Base-by-base conservation (phyloP, 2,888 invertebrate genomes). In the Holacanthella duospinosa region DNA sequence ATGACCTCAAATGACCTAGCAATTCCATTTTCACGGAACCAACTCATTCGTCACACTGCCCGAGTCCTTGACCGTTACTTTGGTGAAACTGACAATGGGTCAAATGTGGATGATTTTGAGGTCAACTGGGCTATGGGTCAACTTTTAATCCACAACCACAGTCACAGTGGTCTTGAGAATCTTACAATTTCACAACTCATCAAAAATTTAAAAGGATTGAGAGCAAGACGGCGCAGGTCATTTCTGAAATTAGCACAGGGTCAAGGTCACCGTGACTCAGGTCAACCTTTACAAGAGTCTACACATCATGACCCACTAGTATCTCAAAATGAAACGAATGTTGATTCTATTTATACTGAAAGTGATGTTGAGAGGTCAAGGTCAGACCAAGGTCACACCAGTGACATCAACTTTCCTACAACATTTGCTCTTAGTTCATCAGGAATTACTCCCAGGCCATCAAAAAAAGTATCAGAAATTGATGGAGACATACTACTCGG, bases 401-500 rank as follows among this genome's bases (percentile, higher is more conserved):
- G 4, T 4, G 48, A 48, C n/a, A 16, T 6, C 16, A 16, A 36
- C 16, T 12, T 12, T 16, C 48, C 19, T 48, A n/a, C 4, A 16
- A 21, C 48, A 48, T 2, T 66, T 61, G 66, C 64, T 48, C 12
- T 48, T 9, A 19, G 16, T n/a, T 21, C 48, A 4, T 9, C 48
- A n/a, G 4, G 6, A 4, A 4, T 9, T n/a, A 21, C 48, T 9
- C 48, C 48, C 4, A 19, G 90, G 91, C 91, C 92, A 0, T 86
- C 89, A 2, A 92, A 91, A 74, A 84, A 87, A 74, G 89, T 91
- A 73, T 89, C 92, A 0, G 85, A 88, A 4, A 85, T 93, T 56
- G 89, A 91, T 75, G 94, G 94, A 0, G 88, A 93, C 75, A 80
- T 94, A 55, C 84, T 92, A 9, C 81, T 94, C 1, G 94, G 94